Base-by-base conservation (phyloP, 2,113 vertebrate species). In the Pitta sordida region DNA sequence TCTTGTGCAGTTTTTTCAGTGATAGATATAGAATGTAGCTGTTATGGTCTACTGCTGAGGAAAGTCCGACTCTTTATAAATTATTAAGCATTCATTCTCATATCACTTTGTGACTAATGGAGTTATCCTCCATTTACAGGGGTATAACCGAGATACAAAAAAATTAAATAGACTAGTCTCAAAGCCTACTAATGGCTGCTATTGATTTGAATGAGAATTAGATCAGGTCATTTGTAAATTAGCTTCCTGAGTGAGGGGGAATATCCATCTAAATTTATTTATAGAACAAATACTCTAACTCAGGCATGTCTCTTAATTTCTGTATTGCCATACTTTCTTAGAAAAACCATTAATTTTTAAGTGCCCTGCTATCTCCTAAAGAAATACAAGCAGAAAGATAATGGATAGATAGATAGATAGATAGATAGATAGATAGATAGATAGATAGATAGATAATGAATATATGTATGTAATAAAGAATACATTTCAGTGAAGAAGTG, bases 131-230 rank as follows among this genome's bases (percentile, higher is more conserved):
- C 80, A 67, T 93, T 92, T 94, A 92, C n/a, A 74, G 21, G 26
- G 26, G 8, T 58, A 70, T 67, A 91, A 83, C 14, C 65, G 51
- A 74, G 46, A 86, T 39, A 43, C 15, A 69, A 46, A 63, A 83
- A 88, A 43, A 81, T 91, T 91, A 92, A 92, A 65, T 37, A 88
- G 53, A 46, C 41, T 53, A 46, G 24, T 77, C 41, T 86, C 15
- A 60, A 74, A 91, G 43, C 34, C 75, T 74, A 8, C 39, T 90
- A 74, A 88, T 88, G 15, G 9, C 22, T 86, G 21, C 23, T 86
- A 58, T 75, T 71, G 69, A 92, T 92, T 51, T 82, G 65, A 89
- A 84, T 43, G 24, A 84, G 56, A 94, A 82, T 88, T 91, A 84
- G 43, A 89, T 75, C 16, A 84, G 30, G 19, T 7, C 30, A 89